Conservation (phyloP, 1,140 invertebrate genomes). For the Hydropsyche tenuis region DNA sequence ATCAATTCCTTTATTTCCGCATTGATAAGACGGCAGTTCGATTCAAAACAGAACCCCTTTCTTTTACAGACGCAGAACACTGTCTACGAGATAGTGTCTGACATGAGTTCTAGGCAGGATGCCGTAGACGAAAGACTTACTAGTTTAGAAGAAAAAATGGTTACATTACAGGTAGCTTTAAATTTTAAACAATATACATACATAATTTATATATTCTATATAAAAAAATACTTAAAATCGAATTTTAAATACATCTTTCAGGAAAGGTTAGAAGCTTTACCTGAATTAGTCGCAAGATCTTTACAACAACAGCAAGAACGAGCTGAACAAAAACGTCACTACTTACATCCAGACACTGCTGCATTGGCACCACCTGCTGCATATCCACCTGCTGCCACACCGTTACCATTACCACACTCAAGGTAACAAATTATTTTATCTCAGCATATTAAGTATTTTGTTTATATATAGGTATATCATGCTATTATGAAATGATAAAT, state of each 20-base stretch:
- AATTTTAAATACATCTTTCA: too few species aligned
- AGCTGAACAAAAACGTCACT: conserved; percentile 79
- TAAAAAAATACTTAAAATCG: too few species aligned
- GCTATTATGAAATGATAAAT: not conserved
- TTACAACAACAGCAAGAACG: conserved; percentile 72
- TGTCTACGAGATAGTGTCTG: conserved; percentile 95
- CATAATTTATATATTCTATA: too few species aligned
- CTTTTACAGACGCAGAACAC: conserved; percentile 92
- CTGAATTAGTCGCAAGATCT: conserved; percentile 79
- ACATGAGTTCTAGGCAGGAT: conserved; percentile 92
- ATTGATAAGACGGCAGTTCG: conserved; percentile 59
- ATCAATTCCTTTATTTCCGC: conserved; percentile 49
- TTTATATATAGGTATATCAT: not conserved
- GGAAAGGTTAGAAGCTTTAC: conserved; percentile 81
- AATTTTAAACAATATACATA: too few species aligned
- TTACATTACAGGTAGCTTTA: conserved; percentile 68
- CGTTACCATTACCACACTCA: conserved; percentile 57
- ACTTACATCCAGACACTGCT: conserved; percentile 83
- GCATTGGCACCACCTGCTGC: conserved; percentile 62
- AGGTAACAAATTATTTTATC: conserved; percentile 52
- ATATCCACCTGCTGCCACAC: conserved; percentile 57
- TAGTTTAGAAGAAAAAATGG: conserved; percentile 86
- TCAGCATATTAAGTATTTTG: not conserved
- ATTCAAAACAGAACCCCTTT: conserved; percentile 65
- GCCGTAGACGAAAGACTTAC: conserved; percentile 86